phyloP scores from a whole-genome alignment of 2,888 invertebrate species.

The Neocrepidodera transversa region DNA sequence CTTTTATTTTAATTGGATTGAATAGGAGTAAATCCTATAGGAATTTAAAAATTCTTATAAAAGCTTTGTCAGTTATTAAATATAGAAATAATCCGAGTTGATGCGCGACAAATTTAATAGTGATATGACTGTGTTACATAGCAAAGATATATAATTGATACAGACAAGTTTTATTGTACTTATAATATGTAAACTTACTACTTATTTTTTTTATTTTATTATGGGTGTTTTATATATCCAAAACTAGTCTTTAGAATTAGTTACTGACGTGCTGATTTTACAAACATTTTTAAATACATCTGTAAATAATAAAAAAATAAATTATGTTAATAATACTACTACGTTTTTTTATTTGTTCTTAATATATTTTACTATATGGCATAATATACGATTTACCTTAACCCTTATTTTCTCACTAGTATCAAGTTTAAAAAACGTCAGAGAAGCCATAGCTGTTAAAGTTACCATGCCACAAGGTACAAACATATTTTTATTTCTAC shows the following conservation, averaged over 20 bases:
- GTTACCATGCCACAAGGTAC: no score
- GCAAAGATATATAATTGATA: conserved; percentile 5
- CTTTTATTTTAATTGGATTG: no score
- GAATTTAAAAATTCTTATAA: no score
- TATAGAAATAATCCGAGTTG: not conserved
- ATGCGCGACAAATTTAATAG: conserved; percentile 25
- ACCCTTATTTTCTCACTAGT: no score
- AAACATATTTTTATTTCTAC: no score
- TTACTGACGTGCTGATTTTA: conserved; percentile 42
- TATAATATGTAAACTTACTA: conserved; percentile 13
- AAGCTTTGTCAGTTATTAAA: no score
- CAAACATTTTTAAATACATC: conserved; percentile 1
- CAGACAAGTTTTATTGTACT: conserved; percentile 31
- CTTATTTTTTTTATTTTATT: not conserved
- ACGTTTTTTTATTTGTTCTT: no score
- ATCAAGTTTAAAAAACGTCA: no score
- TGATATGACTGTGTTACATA: conserved; percentile 32
- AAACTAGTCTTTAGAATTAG: conserved; percentile 44
- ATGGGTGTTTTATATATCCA: conserved; percentile 39
- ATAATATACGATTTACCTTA: no score
- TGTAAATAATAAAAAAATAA: not conserved
- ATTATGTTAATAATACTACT: not conserved
- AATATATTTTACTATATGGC: no score
- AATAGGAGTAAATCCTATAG: no score
- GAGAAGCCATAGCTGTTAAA: no score